Conservation (phyloP, 2,797 vertebrate genomes). For the Onychomys arenicola region DNA sequence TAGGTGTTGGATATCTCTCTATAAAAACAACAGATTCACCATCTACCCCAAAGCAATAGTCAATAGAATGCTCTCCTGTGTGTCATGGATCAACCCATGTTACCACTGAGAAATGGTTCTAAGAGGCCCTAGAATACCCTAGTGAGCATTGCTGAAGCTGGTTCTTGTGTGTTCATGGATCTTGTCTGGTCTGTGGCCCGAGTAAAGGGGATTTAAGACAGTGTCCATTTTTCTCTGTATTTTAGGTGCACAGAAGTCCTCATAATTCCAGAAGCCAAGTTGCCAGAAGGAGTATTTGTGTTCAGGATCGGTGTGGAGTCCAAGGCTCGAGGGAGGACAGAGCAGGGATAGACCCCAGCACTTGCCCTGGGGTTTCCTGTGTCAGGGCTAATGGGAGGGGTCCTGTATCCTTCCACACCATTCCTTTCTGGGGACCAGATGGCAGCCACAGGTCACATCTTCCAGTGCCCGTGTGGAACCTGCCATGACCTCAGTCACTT, state of each 20-base stretch:
- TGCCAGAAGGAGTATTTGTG: neutral
- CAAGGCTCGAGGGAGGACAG: neutral
- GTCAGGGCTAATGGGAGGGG: neutral
- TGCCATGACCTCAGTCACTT: neutral
- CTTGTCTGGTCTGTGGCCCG: neutral
- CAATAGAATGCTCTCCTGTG: neutral
- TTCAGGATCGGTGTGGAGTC: neutral
- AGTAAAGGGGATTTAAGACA: neutral
- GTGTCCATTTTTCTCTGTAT: neutral
- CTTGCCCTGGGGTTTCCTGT: neutral
- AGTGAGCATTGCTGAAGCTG: neutral
- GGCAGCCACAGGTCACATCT: neutral
- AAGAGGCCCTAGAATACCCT: neutral
- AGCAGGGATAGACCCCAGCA: neutral
- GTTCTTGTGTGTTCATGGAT: neutral
- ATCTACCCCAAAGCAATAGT: neutral
- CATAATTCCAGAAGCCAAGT: neutral
- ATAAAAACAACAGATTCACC: neutral
- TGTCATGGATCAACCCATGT: neutral
- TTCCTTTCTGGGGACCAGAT: neutral
- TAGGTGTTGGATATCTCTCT: neutral
- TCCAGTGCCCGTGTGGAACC: neutral
- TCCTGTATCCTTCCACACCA: neutral
- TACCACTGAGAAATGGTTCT: neutral
- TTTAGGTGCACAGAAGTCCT: neutral